Evolutionary conservation across 2,797 vertebrate genomes (phyloP).

Genomic region (Novumbra hubbsi): DNA sequence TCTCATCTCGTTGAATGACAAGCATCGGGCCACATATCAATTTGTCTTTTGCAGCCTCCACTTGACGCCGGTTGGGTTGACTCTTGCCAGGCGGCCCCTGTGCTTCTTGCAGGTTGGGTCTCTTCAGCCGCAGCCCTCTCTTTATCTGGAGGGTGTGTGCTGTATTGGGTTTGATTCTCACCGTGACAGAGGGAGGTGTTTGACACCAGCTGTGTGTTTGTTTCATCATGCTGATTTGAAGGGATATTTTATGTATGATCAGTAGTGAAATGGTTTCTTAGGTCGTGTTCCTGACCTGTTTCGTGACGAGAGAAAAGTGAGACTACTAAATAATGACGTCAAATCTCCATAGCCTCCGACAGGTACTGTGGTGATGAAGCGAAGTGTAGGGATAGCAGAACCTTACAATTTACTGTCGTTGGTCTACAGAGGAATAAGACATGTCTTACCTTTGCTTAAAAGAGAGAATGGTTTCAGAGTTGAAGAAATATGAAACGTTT

Average conservation of each 20-base stretch:
- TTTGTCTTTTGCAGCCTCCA: constrained; percentile 41
- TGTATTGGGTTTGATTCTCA: constrained; percentile 69
- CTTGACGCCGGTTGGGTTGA: constrained; percentile 42
- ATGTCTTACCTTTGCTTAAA: not conserved
- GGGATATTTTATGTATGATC: not conserved
- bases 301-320: no score
- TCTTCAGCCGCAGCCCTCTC: constrained; percentile 68
- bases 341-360: not conserved
- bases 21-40: constrained; percentile 67
- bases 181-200: constrained; percentile 76
- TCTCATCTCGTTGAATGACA: constrained; percentile 86
- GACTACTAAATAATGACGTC: no score
- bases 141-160: constrained; percentile 70
- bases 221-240: constrained; percentile 72
- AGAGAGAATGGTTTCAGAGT: not conserved
- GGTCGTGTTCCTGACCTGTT: not conserved
- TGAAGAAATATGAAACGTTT: not conserved
- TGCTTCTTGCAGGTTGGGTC: constrained; percentile 62
- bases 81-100: constrained; percentile 66
- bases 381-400: no score
- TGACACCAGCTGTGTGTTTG: constrained; percentile 66
- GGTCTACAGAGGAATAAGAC: not conserved
- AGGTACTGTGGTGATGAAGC: not conserved
- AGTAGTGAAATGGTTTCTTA: not conserved
- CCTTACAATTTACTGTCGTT: not conserved